phyloP scores from a whole-genome alignment of 2,888 invertebrate species.

The Chaetoderma sp. region DNA sequence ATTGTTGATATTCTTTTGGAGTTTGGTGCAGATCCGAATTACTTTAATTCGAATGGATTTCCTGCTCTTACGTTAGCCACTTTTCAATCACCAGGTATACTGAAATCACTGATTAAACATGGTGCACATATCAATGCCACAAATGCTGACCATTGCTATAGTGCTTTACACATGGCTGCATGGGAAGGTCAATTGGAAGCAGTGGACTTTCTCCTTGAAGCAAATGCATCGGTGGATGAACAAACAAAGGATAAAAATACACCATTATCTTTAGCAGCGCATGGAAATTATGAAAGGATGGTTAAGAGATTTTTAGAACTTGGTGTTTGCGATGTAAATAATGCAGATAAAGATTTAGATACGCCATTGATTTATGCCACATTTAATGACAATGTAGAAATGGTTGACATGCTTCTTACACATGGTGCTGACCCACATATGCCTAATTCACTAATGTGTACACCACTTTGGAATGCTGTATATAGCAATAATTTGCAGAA shows the following conservation, averaged over 20 bases:
- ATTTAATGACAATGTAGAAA: constrained; percentile 51
- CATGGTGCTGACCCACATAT: constrained; percentile 54
- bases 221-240: constrained; percentile 44
- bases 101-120: constrained; percentile 42
- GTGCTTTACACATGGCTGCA: constrained; percentile 57
- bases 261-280: constrained; percentile 57
- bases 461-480: constrained; percentile 62
- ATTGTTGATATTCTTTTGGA: constrained; percentile 44
- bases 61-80: constrained; percentile 50
- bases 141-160: constrained; percentile 49
- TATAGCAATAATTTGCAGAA: constrained; percentile 41
- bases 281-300: constrained; percentile 44
- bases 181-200: constrained; percentile 54
- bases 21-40: constrained; percentile 41
- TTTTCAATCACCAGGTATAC: constrained; percentile 41
- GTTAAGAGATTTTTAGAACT: constrained; percentile 46
- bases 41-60: constrained; percentile 32
- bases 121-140: constrained; percentile 41
- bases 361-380: constrained; percentile 59
- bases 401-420: constrained; percentile 44
- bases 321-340: constrained; percentile 58
- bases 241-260: constrained; percentile 54
- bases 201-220: constrained; percentile 42
- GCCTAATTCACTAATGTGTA: constrained; percentile 43
- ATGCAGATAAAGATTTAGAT: constrained; percentile 57